phyloP scores from a whole-genome alignment of 2,888 invertebrate species.

The Netelia melanura region DNA sequence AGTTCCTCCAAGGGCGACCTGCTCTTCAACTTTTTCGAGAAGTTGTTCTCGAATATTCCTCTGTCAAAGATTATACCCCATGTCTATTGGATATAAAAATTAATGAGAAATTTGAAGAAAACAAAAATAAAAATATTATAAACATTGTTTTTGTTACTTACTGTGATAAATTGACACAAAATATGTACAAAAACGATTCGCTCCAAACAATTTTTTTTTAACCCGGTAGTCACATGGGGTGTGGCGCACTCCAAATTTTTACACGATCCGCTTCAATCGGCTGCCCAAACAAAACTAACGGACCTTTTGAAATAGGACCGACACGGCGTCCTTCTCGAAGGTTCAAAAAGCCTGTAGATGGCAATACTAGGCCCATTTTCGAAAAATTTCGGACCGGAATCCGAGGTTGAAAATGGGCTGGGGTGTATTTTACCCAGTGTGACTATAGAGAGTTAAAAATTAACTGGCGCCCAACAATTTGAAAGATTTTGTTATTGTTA shows the following conservation, averaged over 20 bases:
- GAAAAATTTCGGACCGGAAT: too few species aligned
- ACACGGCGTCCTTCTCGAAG: slow-evolving; percentile 9
- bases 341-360: slow-evolving; percentile 6
- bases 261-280: slow-evolving; percentile 11
- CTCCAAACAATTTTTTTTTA: slow-evolving; percentile 3
- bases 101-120: slow-evolving; percentile 20
- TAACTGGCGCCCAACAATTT: too few species aligned
- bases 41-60: too few species aligned
- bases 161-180: slow-evolving; percentile 12
- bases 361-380: slow-evolving; percentile 18
- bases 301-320: slow-evolving; percentile 8
- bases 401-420: too few species aligned
- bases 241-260: slow-evolving; percentile 12
- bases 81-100: neutral
- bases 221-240: slow-evolving; percentile 14
- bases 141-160: slow-evolving; percentile 11
- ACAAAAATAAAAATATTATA: slow-evolving; percentile 15
- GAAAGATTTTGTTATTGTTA: too few species aligned
- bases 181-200: neutral
- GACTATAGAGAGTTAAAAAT: too few species aligned
- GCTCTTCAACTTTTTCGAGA: too few species aligned
- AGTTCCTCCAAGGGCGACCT: too few species aligned
- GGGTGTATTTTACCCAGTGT: too few species aligned
- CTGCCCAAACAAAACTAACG: slow-evolving; percentile 10
- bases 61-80: too few species aligned